Base-by-base conservation (phyloP, 1,140 invertebrate species). In the Nixonia krombeini region DNA sequence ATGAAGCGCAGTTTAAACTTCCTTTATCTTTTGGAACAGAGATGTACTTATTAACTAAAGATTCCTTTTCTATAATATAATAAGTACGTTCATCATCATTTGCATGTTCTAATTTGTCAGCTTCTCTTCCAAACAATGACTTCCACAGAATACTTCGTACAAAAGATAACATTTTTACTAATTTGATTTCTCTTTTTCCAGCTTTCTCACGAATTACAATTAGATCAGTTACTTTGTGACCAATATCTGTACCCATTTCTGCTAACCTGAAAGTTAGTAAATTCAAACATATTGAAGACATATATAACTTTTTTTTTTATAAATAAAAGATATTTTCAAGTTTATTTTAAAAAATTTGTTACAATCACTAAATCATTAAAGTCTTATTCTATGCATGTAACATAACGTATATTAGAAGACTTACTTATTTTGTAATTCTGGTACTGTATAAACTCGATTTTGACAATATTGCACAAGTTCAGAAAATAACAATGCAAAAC, bases 381-480 rank as follows among this genome's bases (percentile, higher is more conserved):
- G n/a, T n/a, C n/a, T n/a, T n/a, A n/a, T n/a, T n/a, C n/a, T n/a
- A n/a, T n/a, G n/a, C n/a, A n/a, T n/a, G n/a, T n/a, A n/a, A n/a
- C n/a, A n/a, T n/a, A n/a, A 66, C 56, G 33, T 26, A n/a, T n/a
- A n/a, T n/a, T n/a, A n/a, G n/a, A n/a, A n/a, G n/a, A 76, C 84
- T 84, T 87, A 96, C 95, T 93, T 97, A 70, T 89, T 94, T 82
- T 99, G 97, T 33, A 99, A 85, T 82, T 99, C 97, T 15, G 95
- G 92, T 29, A 99, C 94, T 6, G 95, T 97, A 72, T 94, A 94
- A 13, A 96, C 96, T 78, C 95, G 89, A 84, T 96, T 98, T 84
- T 99, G 97, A 79, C 95, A 97, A 84, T 99, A 99, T 81, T 99
- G 96, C 3, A 99, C 96, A 47, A 99, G 91, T 89, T 99, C 98